Base-by-base conservation (phyloP, 2,113 vertebrate species). In the Conger conger region DNA sequence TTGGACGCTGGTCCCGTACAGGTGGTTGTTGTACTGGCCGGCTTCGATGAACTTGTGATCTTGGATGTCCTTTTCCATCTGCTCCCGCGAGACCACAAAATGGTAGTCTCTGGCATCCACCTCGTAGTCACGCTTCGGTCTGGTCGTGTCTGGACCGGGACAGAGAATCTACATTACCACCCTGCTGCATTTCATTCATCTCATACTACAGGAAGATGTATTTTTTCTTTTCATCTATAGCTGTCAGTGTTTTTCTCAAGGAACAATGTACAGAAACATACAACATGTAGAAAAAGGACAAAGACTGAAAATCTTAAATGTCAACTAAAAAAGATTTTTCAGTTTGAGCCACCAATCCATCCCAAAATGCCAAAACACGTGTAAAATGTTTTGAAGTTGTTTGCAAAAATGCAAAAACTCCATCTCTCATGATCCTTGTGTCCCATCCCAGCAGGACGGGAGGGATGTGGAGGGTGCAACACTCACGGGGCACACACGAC, bases 21-120 rank as follows among this genome's bases (percentile, higher is more conserved):
- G 96, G 79, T 99, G 98, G 89, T 96, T 97, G 94, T 99, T 99
- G 90, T 99, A 99, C 89, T 99, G 98, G 35, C 98, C 98, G 4
- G 98, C 98, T 93, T 99, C 98, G 76, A 99, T 99, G 92, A 99
- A 99, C 90, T 97, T 97, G 93, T 99, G 98, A 88, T 99, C 98
- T 90, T 99, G 98, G 86, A 99, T 99, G 91, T 99, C 98, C 88
- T 94, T 96, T 91, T 99, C 98, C 98, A 99, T 99, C 85, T 98
- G 97, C 82, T 99, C 98, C 92, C 98, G 96, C 82, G 97, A 99
- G 86, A 95, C 93, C 89, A 99, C 97, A 94, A 99, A 99, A 93
- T 99, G 98, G 89, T 99, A 99, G 93, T 99, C 98, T 89, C 97
- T 95, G 82, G 97, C 97, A 57, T 99, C 98, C 87, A 98, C 96